A percentile compares a stretch with the other conserved stretches of the same genome.
Conservation (phyloP, 2,113 vertebrate genomes). For the Rhipidura dahli region DNA sequence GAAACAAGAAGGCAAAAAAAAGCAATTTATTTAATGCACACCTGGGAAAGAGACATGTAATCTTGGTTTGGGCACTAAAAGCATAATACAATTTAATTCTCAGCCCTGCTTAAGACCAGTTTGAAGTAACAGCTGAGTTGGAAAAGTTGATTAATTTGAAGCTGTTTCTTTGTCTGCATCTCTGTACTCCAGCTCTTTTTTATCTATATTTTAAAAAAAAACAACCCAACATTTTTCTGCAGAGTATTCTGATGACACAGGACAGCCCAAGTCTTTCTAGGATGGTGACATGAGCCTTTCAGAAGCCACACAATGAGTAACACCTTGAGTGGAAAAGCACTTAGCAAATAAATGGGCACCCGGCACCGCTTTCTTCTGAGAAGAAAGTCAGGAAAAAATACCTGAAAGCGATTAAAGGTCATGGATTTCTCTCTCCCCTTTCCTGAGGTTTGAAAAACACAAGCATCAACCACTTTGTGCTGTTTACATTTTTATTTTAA, state of each 20-base stretch:
- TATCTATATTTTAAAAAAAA: too few species aligned
- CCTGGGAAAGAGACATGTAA: slow-evolving; percentile 66
- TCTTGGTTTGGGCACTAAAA: slow-evolving; percentile 53
- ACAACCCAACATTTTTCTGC: not conserved
- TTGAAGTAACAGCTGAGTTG: not conserved
- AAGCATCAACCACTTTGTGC: not conserved
- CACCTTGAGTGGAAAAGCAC: slow-evolving; percentile 10
- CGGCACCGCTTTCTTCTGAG: not conserved
- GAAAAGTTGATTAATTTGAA: slow-evolving; percentile 57
- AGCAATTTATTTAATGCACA: slow-evolving; percentile 74
- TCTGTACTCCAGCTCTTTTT: not conserved
- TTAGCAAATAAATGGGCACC: slow-evolving; percentile 33
- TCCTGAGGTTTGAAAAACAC: not conserved
- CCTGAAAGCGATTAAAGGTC: slow-evolving; percentile 39
- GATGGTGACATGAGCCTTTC: not conserved
- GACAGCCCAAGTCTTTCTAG: slow-evolving; percentile 7
- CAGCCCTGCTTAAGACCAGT: slow-evolving; percentile 54
- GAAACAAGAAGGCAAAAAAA: slow-evolving; percentile 37
- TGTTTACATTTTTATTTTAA: not conserved
- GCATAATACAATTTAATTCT: slow-evolving; percentile 70
- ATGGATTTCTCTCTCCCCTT: slow-evolving; percentile 41
- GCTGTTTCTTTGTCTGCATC: not conserved
- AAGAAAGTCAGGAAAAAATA: not conserved
- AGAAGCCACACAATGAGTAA: not conserved
- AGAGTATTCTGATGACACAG: not conserved